phyloP scores from a whole-genome alignment of 1,140 invertebrate species.

The Drosophila carrolli region DNA sequence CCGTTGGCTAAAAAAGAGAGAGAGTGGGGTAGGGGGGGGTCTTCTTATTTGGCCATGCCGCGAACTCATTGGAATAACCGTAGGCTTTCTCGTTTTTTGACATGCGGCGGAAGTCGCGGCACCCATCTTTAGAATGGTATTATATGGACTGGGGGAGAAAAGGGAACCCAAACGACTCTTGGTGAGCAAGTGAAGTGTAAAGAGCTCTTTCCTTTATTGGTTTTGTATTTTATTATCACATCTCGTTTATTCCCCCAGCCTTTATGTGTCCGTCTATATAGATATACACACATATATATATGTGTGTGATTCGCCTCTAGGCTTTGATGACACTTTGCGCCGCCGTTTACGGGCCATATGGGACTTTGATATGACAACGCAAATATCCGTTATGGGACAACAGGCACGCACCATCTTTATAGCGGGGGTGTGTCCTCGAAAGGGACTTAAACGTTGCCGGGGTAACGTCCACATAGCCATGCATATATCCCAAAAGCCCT shows the following conservation, averaged over 20 bases:
- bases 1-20: constrained; percentile 32
- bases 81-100: constrained; percentile 66
- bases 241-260: constrained; percentile 69
- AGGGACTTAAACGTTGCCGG: constrained; percentile 26
- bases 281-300: constrained; percentile 14
- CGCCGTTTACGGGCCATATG: constrained; percentile 81
- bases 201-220: constrained; percentile 84
- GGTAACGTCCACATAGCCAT: constrained; percentile 37
- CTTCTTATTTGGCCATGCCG: constrained; percentile 28
- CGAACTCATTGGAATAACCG: constrained; percentile 72
- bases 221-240: constrained; percentile 84
- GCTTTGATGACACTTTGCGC: constrained; percentile 75
- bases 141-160: constrained; percentile 10
- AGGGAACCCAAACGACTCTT: constrained; percentile 55
- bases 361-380: constrained; percentile 84
- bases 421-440: constrained; percentile 4
- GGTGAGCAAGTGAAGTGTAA: constrained; percentile 84
- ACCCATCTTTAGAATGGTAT: constrained; percentile 8
- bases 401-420: constrained; percentile 64
- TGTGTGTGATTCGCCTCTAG: constrained; percentile 45
- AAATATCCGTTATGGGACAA: constrained; percentile 80
- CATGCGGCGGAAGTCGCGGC: constrained; percentile 64
- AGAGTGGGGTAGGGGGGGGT: background rate
- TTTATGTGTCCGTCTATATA: constrained; percentile 34
- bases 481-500: background rate